phyloP scores from a whole-genome alignment of 2,888 invertebrate species.

The Acanthosepion esculentum region DNA sequence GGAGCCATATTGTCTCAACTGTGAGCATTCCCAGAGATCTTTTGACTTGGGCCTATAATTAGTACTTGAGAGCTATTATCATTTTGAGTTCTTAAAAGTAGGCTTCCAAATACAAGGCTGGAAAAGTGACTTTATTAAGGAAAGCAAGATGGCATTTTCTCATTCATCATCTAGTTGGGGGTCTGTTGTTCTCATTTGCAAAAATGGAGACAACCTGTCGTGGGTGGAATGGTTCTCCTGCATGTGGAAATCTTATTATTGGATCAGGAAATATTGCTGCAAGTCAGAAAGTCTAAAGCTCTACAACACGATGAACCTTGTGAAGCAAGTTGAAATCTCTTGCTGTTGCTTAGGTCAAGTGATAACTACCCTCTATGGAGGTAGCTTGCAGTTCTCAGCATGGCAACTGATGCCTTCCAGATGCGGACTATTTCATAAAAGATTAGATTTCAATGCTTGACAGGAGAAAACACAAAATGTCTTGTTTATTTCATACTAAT shows the following conservation, averaged over 20 bases:
- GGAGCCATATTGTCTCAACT: slow-evolving; percentile 23
- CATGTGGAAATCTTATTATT: slow-evolving; percentile 33
- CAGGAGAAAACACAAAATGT: neutral
- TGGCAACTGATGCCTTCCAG: slow-evolving; percentile 18
- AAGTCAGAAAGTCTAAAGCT: neutral
- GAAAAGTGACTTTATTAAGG: slow-evolving; percentile 23
- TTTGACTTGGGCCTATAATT: slow-evolving; percentile 21
- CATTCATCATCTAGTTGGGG: neutral
- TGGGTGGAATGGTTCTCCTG: slow-evolving; percentile 7
- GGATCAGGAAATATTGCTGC: neutral
- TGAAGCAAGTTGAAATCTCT: neutral
- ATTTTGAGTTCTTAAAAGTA: neutral
- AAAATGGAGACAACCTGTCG: neutral
- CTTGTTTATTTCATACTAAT: neutral
- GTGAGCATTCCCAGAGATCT: slow-evolving; percentile 33
- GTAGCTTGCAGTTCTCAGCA: slow-evolving; percentile 16
- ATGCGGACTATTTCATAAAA: neutral
- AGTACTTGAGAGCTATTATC: slow-evolving; percentile 22
- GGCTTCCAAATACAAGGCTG: neutral
- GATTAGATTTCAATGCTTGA: neutral
- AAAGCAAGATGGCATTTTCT: slow-evolving; percentile 4
- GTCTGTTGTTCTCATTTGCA: slow-evolving; percentile 21
- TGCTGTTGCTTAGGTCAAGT: slow-evolving; percentile 18
- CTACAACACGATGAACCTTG: neutral
- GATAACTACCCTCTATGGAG: neutral